phyloP scores from a whole-genome alignment of 2,797 vertebrate species.

The Aulostomus chinensis region DNA sequence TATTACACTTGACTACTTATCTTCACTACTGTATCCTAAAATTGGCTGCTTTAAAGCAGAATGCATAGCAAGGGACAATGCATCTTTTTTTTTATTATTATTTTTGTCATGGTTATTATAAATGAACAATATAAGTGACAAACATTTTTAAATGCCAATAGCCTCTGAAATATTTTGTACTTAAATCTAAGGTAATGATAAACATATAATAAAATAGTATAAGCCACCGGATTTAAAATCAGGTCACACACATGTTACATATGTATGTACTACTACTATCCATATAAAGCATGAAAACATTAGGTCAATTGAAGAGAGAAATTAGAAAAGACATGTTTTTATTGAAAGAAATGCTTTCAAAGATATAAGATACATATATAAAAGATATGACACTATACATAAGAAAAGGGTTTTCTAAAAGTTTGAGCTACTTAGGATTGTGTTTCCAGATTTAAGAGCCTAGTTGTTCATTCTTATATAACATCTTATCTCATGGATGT shows the following conservation, averaged over 20 bases:
- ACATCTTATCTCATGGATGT: background rate
- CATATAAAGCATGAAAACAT: no score
- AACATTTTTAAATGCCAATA: no score
- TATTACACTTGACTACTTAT: constrained; percentile 20
- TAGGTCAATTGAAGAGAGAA: no score
- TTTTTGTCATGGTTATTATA: constrained; percentile 1
- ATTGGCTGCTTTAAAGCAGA: constrained; percentile 6
- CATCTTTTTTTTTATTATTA: constrained; percentile 3
- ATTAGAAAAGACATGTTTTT: no score
- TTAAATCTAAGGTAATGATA: background rate
- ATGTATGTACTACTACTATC: background rate
- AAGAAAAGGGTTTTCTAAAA: no score
- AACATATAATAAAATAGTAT: background rate
- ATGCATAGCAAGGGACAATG: background rate
- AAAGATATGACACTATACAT: no score
- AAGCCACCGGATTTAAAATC: background rate
- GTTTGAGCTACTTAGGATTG: no score
- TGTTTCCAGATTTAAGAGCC: no score
- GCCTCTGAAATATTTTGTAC: background rate
- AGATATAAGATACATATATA: no score
- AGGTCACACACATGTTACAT: background rate
- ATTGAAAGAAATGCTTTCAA: no score
- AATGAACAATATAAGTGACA: no score
- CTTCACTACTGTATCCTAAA: constrained; percentile 6
- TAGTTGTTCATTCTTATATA: no score